Conservation (phyloP, 2,113 vertebrate species). For the Syngnathus typhle region DNA sequence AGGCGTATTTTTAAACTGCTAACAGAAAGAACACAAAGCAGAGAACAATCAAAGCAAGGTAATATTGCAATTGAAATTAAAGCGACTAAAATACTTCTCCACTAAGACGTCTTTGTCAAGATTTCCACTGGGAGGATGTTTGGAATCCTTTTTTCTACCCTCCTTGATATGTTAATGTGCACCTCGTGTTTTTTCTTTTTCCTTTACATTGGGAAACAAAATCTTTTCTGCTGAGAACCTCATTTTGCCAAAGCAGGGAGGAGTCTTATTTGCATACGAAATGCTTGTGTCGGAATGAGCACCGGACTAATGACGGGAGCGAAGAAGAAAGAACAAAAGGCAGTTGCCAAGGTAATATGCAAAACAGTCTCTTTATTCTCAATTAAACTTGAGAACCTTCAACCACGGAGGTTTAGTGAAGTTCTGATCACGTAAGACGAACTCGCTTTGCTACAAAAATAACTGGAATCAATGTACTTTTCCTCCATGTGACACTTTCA, state of each 20-base stretch:
- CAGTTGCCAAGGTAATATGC: slow-evolving; percentile 68
- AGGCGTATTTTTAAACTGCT: slow-evolving; percentile 2
- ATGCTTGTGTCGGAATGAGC: slow-evolving; percentile 57
- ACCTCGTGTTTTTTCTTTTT: slow-evolving; percentile 39
- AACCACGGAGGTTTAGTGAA: slow-evolving; percentile 28
- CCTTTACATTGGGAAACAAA: slow-evolving; percentile 44
- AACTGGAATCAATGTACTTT: neutral
- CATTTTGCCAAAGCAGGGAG: slow-evolving; percentile 57
- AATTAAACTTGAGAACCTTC: slow-evolving; percentile 54
- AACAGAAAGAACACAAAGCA: neutral
- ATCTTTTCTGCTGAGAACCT: slow-evolving; percentile 58
- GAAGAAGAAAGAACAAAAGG: slow-evolving; percentile 43
- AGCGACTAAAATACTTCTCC: slow-evolving; percentile 12
- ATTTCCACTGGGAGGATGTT: slow-evolving; percentile 49
- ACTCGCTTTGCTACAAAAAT: neutral
- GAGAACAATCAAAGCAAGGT: slow-evolving; percentile 22
- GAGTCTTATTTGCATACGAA: slow-evolving; percentile 69
- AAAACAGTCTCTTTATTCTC: slow-evolving; percentile 54
- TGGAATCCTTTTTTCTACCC: slow-evolving; percentile 28
- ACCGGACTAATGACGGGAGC: slow-evolving; percentile 50
- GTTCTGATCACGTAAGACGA: slow-evolving; percentile 17
- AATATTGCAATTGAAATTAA: slow-evolving; percentile 17
- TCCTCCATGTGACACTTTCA: neutral
- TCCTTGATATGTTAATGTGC: slow-evolving; percentile 64
- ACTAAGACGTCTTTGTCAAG: slow-evolving; percentile 44